Percentiles rank a stretch among this genome's conserved stretches.
Evolutionary conservation across 2,888 invertebrate genomes (phyloP).

Genomic region (Drosophila mercatorum): DNA sequence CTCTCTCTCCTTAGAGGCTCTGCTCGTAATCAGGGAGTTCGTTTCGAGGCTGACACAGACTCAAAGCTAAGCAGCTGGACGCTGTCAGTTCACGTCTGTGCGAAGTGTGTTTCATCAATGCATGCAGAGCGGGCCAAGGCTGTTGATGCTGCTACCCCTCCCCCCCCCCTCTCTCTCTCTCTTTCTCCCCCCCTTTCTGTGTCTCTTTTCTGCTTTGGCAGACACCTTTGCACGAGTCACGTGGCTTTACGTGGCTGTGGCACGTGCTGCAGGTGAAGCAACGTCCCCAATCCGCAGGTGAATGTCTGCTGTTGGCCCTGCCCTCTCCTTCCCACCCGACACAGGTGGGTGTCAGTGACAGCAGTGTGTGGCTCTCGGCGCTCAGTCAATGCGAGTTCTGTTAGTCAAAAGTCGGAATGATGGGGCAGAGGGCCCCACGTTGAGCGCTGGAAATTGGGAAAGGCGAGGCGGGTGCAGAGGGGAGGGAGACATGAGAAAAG

Average conservation of each 20-base stretch:
- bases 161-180: not conserved
- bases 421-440: constrained; percentile 3
- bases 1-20: not conserved
- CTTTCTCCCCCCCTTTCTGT: not conserved
- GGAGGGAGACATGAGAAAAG: no score
- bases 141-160: not conserved
- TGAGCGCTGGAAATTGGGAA: not conserved
- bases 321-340: not conserved
- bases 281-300: not conserved
- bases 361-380: constrained; percentile 3
- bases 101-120: not conserved
- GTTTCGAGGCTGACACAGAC: not conserved
- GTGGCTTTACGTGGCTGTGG: constrained; percentile 7
- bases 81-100: not conserved
- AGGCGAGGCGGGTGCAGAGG: not conserved
- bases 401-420: constrained; percentile 21
- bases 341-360: constrained; percentile 6
- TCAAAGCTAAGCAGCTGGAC: not conserved
- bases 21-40: not conserved
- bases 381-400: constrained; percentile 1
- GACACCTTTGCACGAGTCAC: constrained; percentile 8
- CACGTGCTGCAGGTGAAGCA: constrained; percentile 25
- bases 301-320: not conserved
- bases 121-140: constrained; percentile 2
- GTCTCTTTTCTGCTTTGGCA: not conserved